Evolutionary conservation across 2,113 vertebrate genomes (phyloP), one percentile per base, ranked within the genome.

Genomic region (Tenebrosternarchus preto): DNA sequence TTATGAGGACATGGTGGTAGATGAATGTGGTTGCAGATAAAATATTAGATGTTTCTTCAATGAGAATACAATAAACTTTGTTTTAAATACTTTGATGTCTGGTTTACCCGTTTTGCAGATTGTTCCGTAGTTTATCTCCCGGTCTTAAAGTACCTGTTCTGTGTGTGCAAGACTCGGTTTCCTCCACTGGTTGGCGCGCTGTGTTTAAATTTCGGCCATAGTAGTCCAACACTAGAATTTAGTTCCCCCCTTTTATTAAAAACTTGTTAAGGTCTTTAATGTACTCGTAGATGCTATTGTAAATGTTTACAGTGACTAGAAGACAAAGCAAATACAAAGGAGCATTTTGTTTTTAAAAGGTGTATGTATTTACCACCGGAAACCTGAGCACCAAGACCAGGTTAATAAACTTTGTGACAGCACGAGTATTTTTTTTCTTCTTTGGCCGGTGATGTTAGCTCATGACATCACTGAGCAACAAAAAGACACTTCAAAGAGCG

Each of bases 1-100:
- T 85, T 98, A 98, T 9, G 95, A 98, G 86, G 96, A 99, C 88
- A 98, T 99, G 98, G 95, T 96, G 89, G 97, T 98, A 89, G 95
- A 98, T 0, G 96, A 97, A 88, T 98, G 98, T 0, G 96, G 97
- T 3, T 99, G 98, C 86, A 91, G 97, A 43, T 99, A 89, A 95
- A 33, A 36, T 56, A 16, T 5, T 27, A 36, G 1, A 29, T 50
- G 3, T 39, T 25, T 73, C 1, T 55, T 64, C 36, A 15, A 60
- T 55, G 53, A 63, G 43, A 5, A 70, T 72, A 57, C 16, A 78
- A 78, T 64, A 56, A 64, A 55, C 12, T 63, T 67, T 50, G 19
- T 5, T 66, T 53, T 20, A 4, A 27, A 53, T 59, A 53, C 19
- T 72, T 50, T 72, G 56, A 22, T 59, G 19, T 59, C 6, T 36